Conservation (phyloP, 35 echinoderm and acorn worm genomes). For the Anneissia japonica region DNA sequence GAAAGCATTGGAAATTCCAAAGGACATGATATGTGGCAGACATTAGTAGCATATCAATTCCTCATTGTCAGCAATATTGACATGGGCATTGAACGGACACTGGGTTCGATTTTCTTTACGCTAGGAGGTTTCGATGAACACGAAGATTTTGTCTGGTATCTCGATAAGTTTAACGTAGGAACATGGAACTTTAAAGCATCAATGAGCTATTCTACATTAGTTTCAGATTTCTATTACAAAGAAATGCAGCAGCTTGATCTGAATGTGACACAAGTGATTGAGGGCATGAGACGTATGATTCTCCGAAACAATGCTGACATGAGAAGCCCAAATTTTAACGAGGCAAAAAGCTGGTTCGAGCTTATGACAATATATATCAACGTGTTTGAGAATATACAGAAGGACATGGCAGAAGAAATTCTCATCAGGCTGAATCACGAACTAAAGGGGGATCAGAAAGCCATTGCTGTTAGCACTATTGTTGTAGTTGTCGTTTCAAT, state of each 20-base stretch:
- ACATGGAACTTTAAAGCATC: constrained; percentile 57
- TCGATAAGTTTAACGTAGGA: constrained; percentile 54
- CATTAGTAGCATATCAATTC: constrained; percentile 60
- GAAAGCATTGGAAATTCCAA: constrained; percentile 67
- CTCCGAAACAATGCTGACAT: constrained; percentile 17
- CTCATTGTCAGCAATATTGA: constrained; percentile 74
- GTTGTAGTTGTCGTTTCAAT: constrained; percentile 57
- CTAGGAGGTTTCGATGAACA: constrained; percentile 38
- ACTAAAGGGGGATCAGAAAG: constrained; percentile 39
- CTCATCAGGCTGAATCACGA: constrained; percentile 37
- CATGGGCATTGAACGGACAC: constrained; percentile 61
- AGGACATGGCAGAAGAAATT: constrained; percentile 59
- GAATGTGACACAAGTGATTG: constrained; percentile 39
- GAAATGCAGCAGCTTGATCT: not conserved
- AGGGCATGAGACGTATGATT: constrained; percentile 35
- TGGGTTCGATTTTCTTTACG: constrained; percentile 53
- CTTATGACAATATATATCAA: constrained; percentile 69
- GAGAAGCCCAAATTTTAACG: constrained; percentile 31
- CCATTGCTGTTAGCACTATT: constrained; percentile 62
- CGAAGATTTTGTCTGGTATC: constrained; percentile 69
- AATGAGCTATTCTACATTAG: constrained; percentile 45
- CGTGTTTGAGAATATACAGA: constrained; percentile 58
- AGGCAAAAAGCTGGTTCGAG: constrained; percentile 50
- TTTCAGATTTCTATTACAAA: constrained; percentile 30
- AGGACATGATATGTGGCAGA: constrained; percentile 58